Evolutionary conservation across 2,113 vertebrate species (phyloP), one percentile per base, ranked within the genome.

Genomic region (Theristicus caerulescens): DNA sequence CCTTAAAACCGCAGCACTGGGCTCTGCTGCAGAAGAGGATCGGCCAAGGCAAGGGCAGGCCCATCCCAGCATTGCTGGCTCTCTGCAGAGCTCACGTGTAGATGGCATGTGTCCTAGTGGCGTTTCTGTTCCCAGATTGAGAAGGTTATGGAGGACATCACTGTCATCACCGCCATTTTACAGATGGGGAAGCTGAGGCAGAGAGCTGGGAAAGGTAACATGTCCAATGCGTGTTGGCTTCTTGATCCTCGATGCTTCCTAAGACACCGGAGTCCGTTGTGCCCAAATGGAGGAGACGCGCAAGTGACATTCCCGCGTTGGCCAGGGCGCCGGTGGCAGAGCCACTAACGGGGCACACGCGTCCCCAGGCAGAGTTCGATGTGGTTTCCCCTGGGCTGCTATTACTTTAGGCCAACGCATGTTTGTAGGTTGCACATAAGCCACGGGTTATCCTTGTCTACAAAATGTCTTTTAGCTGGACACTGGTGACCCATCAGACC

Each of bases 341-440:
- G 58, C 57, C 3, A 3, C 32, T 20, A 4, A 24, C 0, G 2
- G 58, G 26, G 4, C 62, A 16, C 3, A 0, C 0, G 0, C 6
- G 1, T 47, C 44, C 22, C 51, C 34, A 14, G 61, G 66, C n/a
- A 29, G 65, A 36, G 20, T 3, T 54, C 0, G 3, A 8, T 4
- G 46, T 0, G 5, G 7, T 24, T 59, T 19, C 40, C 65, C 27
- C 16, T 40, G 31, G 21, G 90, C 38, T 52, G 29, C 38, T 40
- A 31, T 26, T 49, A 38, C 38, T 16, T 38, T 16, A 29, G 38
- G 20, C 7, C 51, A 4, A 0, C 2, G 9, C 7, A 2, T 0
- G 0, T 55, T 11, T 24, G n/a, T 15, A 6, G 31, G 19, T 0
- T 71, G 64, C 42, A 40, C 24, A 5, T 24, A 69, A 79, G 55